Percentiles rank a stretch among this genome's conserved stretches.
phyloP scores from a whole-genome alignment of 2,888 invertebrate species.

The Thera obeliscata region DNA sequence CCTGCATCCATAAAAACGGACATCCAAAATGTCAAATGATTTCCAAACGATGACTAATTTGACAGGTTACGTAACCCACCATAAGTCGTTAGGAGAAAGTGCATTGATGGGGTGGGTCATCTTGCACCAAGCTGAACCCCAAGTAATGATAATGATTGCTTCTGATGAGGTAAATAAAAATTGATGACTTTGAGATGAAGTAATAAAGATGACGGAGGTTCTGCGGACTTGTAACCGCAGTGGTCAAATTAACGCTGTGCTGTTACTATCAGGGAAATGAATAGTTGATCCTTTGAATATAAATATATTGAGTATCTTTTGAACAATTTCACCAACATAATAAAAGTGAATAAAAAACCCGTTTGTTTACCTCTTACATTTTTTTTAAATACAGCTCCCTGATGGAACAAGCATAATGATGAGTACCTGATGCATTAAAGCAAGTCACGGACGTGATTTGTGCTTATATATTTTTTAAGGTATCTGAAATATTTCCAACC shows the following conservation, averaged over 20 bases:
- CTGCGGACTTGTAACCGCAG: constrained; percentile 6
- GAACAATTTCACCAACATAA: too few relatives aligned
- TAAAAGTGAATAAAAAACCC: too few relatives aligned
- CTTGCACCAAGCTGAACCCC: constrained; percentile 18
- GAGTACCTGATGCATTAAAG: too few relatives aligned
- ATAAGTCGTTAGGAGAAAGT: constrained; percentile 27
- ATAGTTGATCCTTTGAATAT: background rate
- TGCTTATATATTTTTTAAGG: too few relatives aligned
- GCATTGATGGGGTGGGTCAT: constrained; percentile 30
- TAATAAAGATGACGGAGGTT: constrained; percentile 6
- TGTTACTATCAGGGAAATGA: background rate
- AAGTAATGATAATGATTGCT: constrained; percentile 19
- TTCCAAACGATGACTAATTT: constrained; percentile 19
- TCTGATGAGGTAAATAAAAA: constrained; percentile 30
- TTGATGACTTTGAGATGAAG: constrained; percentile 26
- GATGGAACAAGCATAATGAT: too few relatives aligned
- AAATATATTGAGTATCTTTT: too few relatives aligned
- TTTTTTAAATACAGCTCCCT: too few relatives aligned
- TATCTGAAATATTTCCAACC: too few relatives aligned
- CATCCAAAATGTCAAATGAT: constrained; percentile 23
- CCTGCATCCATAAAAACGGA: constrained; percentile 5
- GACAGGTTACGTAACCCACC: constrained; percentile 17
- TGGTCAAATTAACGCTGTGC: constrained; percentile 2
- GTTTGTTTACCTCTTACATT: too few relatives aligned
- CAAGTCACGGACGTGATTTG: too few relatives aligned